Base-by-base conservation (phyloP, 2,797 vertebrate species). In the Alectoris magna region DNA sequence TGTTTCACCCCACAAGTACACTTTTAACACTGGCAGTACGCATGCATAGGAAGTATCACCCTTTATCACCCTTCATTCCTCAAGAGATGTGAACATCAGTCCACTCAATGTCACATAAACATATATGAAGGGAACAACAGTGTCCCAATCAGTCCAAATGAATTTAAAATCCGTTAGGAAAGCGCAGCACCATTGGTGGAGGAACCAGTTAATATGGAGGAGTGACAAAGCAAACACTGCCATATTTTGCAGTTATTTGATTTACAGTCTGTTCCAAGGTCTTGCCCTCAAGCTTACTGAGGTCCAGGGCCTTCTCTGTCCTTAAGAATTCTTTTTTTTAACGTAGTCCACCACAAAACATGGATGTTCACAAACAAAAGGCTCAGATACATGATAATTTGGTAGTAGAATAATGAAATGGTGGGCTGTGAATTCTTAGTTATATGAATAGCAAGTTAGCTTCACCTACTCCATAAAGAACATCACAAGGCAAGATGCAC, bases 1-100 rank as follows among this genome's bases (percentile, higher is more conserved):
- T 31, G 4, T 67, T 23, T 63, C 0, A 0, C 29, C 48, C n/a
- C 36, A 26, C 18, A 43, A 56, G 17, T 55, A 13, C 44, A 34
- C 21, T 29, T 49, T 38, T 72, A 46, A 46, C 9, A 14, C 0
- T 41, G 31, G 19, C 11, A 10, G 19, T 66, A 29, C 4, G 0
- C 12, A 8, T 56, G 38, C 27, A 22, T 22, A 70, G 13, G 43
- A 34, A 89, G 17, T 34, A 34, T 34, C 34, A 34, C 34, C 34
- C 34, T 34, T 34, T 23, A 69, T 64, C 5, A 21, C 27, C 68
- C 64, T 36, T 84, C 17, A 24, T 84, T 84, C 60, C 39, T 46
- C 72, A 62, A 66, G 46, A 62, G 18, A 5, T 48, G 8, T 26
- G 27, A 24, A 41, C 41, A 17, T 59, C 75, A 84, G 56, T 48